Base-by-base conservation (phyloP, 2,888 invertebrate species). In the Notodonta ziczac region DNA sequence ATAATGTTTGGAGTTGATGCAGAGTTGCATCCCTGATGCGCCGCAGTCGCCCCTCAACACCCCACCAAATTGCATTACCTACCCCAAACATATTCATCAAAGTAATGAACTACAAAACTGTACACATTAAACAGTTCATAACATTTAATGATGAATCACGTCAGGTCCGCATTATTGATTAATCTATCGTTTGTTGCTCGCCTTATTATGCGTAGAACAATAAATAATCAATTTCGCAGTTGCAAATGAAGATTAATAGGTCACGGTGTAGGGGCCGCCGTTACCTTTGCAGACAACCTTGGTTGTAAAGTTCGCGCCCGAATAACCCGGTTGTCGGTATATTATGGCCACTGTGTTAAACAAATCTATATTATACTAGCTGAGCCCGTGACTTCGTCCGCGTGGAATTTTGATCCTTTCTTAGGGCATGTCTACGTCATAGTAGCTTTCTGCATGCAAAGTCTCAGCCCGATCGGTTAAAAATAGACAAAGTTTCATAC, bases 71-170 rank as follows among this genome's bases (percentile, higher is more conserved):
- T 46, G n/a, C 13, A 46, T 46, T 24, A 24, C 24, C 2, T 44
- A 44, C 13, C 44, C 51, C 24, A 52, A 73, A 80, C 80, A 80
- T 78, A 83, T 82, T 83, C 82, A 86, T 86, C 84, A 85, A 78
- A 75, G 85, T 85, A 84, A 82, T 83, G 79, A 76, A 81, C 78
- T 75, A 72, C 80, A 77, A 81, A 84, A 82, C 77, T 75, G 73
- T 77, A 80, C 82, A 24, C 24, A 24, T 77, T 52, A 80, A 78
- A 72, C 72, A 67, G 67, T 61, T 65, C 58, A 70, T 67, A 64
- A 67, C 77, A 73, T 71, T 80, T 81, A 78, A 77, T 81, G 78
- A 81, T 81, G 77, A 84, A 83, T 81, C 78, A 80, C 78, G 75
- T 79, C 75, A 80, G 62, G 66, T 57, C 2, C 24, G 66, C 72